These are phyloP conservation scores for Lepidothrix coronata DNA, from an alignment of 2,113 vertebrate species.

Conservation along the genomic window DNA sequence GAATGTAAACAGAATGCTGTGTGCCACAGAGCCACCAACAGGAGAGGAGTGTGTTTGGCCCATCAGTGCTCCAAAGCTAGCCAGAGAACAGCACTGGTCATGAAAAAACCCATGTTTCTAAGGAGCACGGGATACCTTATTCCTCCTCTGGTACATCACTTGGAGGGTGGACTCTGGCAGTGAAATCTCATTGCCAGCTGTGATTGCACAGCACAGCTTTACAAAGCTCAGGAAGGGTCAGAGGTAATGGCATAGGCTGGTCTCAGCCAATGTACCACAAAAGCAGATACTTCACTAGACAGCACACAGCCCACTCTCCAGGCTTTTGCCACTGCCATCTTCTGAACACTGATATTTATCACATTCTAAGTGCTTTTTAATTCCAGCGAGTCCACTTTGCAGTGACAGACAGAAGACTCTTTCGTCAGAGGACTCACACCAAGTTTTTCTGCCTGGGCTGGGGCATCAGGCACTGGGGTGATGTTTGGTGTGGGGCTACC, in stretches of 20 bases:
- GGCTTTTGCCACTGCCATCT: not conserved
- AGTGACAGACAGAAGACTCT: not conserved
- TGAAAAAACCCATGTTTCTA: not conserved
- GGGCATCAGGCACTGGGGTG: not conserved
- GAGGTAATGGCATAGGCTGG: not conserved
- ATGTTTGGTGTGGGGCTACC: not conserved
- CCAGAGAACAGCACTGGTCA: accelerated
- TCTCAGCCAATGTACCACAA: not conserved
- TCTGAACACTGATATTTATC: not conserved
- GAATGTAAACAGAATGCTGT: not conserved
- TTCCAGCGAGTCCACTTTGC: not conserved
- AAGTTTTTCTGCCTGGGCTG: not conserved
- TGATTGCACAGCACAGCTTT: not conserved
- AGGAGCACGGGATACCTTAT: not conserved
- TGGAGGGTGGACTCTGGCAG: not conserved
- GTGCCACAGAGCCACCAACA: not conserved
- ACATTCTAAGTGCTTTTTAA: not conserved
- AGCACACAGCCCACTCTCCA: not conserved
- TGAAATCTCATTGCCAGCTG: not conserved
- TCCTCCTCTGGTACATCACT: not conserved
- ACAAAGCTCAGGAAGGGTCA: not conserved
- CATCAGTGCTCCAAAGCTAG: not conserved
- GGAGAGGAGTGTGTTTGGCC: accelerated
- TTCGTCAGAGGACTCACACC: not conserved
- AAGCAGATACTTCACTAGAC: not conserved